phyloP scores from a whole-genome alignment of 2,113 vertebrate genomes.

The Scopus umbretta region DNA sequence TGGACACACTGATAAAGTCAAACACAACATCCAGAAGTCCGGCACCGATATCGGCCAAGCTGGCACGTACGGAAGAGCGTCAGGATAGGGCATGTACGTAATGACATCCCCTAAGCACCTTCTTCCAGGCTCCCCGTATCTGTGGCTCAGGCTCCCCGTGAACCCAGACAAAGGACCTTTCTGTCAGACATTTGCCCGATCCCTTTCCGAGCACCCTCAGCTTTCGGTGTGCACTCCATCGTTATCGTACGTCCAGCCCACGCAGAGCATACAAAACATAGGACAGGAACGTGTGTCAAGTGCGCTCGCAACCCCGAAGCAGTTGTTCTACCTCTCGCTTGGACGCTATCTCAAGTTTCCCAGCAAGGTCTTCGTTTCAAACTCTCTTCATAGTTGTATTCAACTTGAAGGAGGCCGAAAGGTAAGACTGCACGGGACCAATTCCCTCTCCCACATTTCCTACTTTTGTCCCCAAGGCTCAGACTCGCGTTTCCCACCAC shows the following conservation, averaged over 20 bases:
- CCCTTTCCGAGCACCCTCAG: neutral
- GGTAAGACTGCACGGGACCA: accelerated
- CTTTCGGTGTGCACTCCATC: no score
- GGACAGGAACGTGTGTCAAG: neutral
- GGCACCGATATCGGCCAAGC: accelerated
- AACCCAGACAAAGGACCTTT: neutral
- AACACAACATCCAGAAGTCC: neutral
- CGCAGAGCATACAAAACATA: neutral
- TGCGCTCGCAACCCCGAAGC: neutral
- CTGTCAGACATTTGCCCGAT: neutral
- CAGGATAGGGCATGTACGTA: neutral
- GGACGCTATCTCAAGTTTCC: neutral
- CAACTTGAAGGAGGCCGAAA: neutral
- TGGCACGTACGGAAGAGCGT: accelerated
- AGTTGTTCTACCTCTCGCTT: neutral
- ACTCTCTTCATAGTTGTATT: neutral
- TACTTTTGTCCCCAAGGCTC: neutral
- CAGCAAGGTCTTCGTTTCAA: neutral
- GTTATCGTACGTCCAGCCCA: accelerated
- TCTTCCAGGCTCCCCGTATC: neutral
- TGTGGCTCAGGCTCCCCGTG: neutral
- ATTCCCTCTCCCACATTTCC: neutral
- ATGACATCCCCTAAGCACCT: neutral
- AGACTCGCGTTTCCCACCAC: neutral
- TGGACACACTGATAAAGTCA: neutral